Percentiles rank a stretch among this genome's conserved stretches.
phyloP scores from a whole-genome alignment of 2,888 invertebrate genomes.

The Quadriops clusia region DNA sequence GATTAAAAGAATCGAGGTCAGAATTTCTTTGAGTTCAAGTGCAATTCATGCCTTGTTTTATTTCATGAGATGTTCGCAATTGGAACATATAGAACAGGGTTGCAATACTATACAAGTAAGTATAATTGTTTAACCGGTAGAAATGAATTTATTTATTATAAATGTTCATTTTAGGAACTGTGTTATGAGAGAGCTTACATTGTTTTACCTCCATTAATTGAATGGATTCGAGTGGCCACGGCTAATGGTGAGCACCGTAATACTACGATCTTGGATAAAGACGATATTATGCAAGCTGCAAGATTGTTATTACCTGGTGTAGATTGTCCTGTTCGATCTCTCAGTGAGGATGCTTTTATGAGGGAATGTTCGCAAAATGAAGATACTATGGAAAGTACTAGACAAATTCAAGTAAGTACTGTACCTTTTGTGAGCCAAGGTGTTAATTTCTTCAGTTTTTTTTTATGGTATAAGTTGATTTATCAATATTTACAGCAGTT shows the following conservation, averaged over 20 bases:
- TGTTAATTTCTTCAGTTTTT: too few species aligned
- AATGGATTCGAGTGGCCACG: conserved; percentile 75
- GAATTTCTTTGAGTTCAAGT: conserved; percentile 44
- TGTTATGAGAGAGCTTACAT: conserved; percentile 82
- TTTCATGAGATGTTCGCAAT: conserved; percentile 85
- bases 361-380: conserved; percentile 32
- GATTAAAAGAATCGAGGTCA: conserved; percentile 47
- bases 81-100: conserved; percentile 35
- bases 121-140: not conserved
- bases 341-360: conserved; percentile 45
- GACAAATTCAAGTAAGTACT: conserved; percentile 29
- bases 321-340: conserved; percentile 72
- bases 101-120: conserved; percentile 29
- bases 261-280: conserved; percentile 60
- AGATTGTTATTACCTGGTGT: conserved; percentile 75
- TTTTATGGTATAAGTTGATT: too few species aligned
- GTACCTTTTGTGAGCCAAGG: not conserved
- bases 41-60: conserved; percentile 77
- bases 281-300: conserved; percentile 83
- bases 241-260: conserved; percentile 75
- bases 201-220: conserved; percentile 79
- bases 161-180: conserved; percentile 44
- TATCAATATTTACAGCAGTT: too few species aligned
- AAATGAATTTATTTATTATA: conserved; percentile 1
- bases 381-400: conserved; percentile 30